Conservation (phyloP, 2,797 vertebrate species). For the Enteromius viviparus region DNA sequence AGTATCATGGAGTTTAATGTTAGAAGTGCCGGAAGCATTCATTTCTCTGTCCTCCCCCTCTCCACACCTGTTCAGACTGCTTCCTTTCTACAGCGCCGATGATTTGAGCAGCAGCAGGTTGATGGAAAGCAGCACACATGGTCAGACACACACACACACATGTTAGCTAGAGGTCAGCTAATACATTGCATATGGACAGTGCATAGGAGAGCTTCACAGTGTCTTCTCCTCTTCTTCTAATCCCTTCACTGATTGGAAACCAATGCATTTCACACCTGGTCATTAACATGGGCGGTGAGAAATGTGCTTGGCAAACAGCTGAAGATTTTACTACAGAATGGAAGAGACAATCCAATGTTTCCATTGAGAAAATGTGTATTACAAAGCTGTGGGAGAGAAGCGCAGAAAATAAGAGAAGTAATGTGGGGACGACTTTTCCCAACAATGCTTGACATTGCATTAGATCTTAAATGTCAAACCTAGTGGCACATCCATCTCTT, state of each 20-base stretch:
- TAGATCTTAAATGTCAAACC: background rate
- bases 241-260: conserved; percentile 19
- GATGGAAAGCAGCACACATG: conserved; percentile 55
- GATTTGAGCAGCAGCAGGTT: conserved; percentile 50
- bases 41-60: conserved; percentile 48
- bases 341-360: conserved; percentile 18
- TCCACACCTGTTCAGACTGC: conserved; percentile 58
- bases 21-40: conserved; percentile 50
- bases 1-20: conserved; percentile 51
- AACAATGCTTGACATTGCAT: background rate
- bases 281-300: conserved; percentile 41
- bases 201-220: conserved; percentile 9
- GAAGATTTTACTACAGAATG: conserved; percentile 11
- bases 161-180: conserved; percentile 32
- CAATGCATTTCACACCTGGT: conserved; percentile 54
- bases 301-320: conserved; percentile 29
- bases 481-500: background rate
- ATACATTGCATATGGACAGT: conserved; percentile 40
- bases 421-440: background rate
- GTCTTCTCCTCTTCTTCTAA: conserved; percentile 42
- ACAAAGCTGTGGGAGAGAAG: conserved; percentile 6
- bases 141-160: conserved; percentile 13
- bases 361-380: conserved; percentile 27
- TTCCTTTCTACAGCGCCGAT: conserved; percentile 42
- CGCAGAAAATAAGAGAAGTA: background rate